Evolutionary conservation across 2,888 invertebrate species (phyloP).

Genomic region (Pharmacophagus antenor): DNA sequence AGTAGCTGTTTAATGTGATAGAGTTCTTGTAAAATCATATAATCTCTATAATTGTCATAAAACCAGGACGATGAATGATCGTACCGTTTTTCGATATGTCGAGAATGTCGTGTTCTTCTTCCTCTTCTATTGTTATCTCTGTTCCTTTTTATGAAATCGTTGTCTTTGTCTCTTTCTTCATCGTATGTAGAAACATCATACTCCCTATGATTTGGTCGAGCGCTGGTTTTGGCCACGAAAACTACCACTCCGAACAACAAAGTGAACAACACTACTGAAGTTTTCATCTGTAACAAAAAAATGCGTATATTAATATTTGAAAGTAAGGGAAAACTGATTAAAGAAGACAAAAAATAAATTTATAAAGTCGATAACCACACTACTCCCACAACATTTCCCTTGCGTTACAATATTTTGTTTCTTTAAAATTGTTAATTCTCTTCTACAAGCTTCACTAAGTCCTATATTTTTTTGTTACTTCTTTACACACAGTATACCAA

Average conservation of each 20-base stretch:
- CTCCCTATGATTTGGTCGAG: slow-evolving; percentile 12
- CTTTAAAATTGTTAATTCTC: neutral
- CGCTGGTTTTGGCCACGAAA: slow-evolving; percentile 1
- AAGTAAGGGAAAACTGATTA: neutral
- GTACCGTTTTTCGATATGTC: slow-evolving; percentile 18
- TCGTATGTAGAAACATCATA: slow-evolving; percentile 2
- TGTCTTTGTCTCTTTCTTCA: slow-evolving; percentile 9
- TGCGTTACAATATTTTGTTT: neutral
- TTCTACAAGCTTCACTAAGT: neutral
- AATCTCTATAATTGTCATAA: slow-evolving; percentile 3
- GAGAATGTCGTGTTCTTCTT: slow-evolving; percentile 21
- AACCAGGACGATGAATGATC: slow-evolving; percentile 2
- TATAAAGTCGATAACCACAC: too few species aligned
- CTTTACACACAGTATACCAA: neutral
- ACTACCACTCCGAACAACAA: slow-evolving; percentile 8
- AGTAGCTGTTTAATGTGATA: neutral
- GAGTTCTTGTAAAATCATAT: neutral
- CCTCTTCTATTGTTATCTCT: slow-evolving; percentile 7
- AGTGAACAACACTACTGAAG: neutral
- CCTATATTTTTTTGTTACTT: neutral
- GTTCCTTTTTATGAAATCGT: neutral
- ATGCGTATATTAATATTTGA: neutral
- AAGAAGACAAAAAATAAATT: neutral
- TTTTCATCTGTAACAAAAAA: slow-evolving; percentile 28
- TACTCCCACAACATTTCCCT: neutral